Evolutionary conservation across 2,888 invertebrate species (phyloP), one percentile per base, ranked within the genome.

Genomic region (Acanthoscelides obtectus): DNA sequence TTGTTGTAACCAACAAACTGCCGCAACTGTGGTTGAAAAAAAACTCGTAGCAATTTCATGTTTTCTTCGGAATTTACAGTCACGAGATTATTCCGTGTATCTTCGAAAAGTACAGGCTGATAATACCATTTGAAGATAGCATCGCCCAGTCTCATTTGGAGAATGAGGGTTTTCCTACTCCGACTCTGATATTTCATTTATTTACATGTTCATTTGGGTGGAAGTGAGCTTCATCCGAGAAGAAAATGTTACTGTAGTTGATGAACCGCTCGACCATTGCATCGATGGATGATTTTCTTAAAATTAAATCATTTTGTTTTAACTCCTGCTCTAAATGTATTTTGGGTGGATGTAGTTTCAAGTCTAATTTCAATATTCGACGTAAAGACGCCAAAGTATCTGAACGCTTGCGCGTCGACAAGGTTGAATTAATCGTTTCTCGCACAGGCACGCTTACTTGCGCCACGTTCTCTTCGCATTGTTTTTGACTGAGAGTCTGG

Each of bases 161-260:
- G 67, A 67, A 67, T 67, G 20, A 8, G 69, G 72, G 72, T 70
- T 22, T 69, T 70, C n/a, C n/a, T n/a, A n/a, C n/a, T n/a, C n/a
- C n/a, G n/a, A n/a, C n/a, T n/a, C n/a, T n/a, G n/a, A n/a, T n/a
- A n/a, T n/a, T 77, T 67, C 75, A 75, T 27, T 75, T 74, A 67
- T 77, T 77, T 19, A 78, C 76, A 64, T 65, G 21, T 1, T 73
- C 66, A 66, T 66, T 66, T 66, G 76, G 64, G 68, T 77, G 71
- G 67, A 74, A 76, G 71, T 77, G 72, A 12, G 73, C 74, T 69
- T 76, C 75, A 66, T 74, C 73, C 63, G 70, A 72, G 65, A 72
- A 72, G 19, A 72, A 70, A n/a, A 72, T 70, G 70, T 72, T 72
- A 22, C 20, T 66, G 22, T 70, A 72, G 66, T 68, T 73, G 1